These are phyloP conservation scores for Tenodera sinensis DNA, from an alignment of 2,888 invertebrate species.

Conservation along the genomic window DNA sequence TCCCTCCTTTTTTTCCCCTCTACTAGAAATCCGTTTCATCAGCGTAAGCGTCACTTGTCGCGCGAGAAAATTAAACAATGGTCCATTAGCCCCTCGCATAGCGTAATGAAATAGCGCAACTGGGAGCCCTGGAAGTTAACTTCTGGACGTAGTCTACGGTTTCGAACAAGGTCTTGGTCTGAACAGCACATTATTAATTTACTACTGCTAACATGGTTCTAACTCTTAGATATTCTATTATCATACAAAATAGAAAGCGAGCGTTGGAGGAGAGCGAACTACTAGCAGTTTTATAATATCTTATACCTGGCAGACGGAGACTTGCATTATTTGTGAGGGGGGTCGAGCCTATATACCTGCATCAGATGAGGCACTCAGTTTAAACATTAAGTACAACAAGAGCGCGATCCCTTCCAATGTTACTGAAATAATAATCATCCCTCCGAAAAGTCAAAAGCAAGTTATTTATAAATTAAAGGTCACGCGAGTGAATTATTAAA, in stretches of 20 bases:
- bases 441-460: slow-evolving; percentile 33
- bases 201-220: slow-evolving; percentile 30
- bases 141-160: not conserved
- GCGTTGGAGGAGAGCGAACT: slow-evolving; percentile 4
- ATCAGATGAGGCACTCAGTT: slow-evolving; percentile 24
- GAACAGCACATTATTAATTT: slow-evolving; percentile 31
- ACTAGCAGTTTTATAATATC: slow-evolving; percentile 29
- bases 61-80: too few species aligned
- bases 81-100: too few species aligned
- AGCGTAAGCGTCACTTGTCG: too few species aligned
- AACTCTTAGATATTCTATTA: slow-evolving; percentile 34
- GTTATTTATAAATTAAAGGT: slow-evolving; percentile 33
- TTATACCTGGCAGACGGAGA: slow-evolving; percentile 29
- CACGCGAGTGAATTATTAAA: slow-evolving; percentile 30
- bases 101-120: too few species aligned
- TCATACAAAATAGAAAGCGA: slow-evolving; percentile 32
- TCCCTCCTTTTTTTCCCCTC: too few species aligned
- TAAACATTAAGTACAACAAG: slow-evolving; percentile 32
- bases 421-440: slow-evolving; percentile 29
- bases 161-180: slow-evolving; percentile 17
- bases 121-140: too few species aligned
- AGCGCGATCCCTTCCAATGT: slow-evolving; percentile 28
- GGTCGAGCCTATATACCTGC: slow-evolving; percentile 25
- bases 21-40: too few species aligned
- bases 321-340: slow-evolving; percentile 27